Evolutionary conservation across 37 sponge, comb jelly and placozoan species (phyloP).

Genomic region (Mnemiopsis leidyi): DNA sequence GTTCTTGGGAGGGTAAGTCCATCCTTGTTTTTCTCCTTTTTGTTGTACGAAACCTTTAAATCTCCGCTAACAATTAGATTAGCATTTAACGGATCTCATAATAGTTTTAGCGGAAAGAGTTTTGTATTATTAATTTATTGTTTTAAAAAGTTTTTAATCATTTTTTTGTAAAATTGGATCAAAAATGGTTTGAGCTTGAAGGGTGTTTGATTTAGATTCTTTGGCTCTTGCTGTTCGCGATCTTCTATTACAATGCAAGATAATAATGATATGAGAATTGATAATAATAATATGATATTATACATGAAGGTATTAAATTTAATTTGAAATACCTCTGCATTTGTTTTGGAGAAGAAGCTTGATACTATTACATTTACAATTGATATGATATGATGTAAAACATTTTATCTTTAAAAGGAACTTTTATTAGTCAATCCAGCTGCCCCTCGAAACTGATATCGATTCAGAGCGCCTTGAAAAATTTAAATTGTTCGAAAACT

Average conservation of each 20-base stretch:
- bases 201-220: background rate
- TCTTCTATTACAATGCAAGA: background rate
- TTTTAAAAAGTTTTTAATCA: constrained; percentile 67
- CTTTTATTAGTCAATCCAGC: background rate
- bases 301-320: background rate
- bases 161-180: constrained; percentile 61
- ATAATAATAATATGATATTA: background rate
- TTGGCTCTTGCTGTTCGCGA: background rate
- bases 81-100: background rate
- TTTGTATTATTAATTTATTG: constrained; percentile 66
- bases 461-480: no score
- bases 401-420: background rate
- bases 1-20: no score
- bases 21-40: no score
- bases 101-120: constrained; percentile 33
- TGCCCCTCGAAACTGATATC: no score
- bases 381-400: background rate
- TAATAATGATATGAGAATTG: background rate
- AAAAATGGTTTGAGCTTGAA: background rate
- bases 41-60: background rate
- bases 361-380: background rate
- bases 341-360: background rate
- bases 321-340: background rate
- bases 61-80: background rate
- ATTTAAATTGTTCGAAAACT: no score